Base-by-base conservation (phyloP, 2,888 invertebrate species). In the Deladenus siricidicola region DNA sequence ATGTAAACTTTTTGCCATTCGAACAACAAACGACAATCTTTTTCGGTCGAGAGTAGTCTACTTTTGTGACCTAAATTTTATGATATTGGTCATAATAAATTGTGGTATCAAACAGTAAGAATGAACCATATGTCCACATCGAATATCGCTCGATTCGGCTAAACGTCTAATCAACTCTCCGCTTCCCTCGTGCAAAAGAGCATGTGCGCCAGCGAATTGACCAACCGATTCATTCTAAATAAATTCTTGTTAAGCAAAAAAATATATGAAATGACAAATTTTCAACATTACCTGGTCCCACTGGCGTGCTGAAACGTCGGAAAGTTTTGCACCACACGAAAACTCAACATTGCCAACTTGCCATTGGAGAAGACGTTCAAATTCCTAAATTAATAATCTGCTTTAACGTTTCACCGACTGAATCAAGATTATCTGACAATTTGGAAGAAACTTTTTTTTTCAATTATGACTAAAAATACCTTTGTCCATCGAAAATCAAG, bases 321-420 rank as follows among this genome's bases (percentile, higher is more conserved):
- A 65, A 2, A 82, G 64, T 19, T 65, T 60, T 3, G 79, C 72
- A 17, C 83, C 83, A 68, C 82, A 82, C 0, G 81, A 80, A 66
- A 80, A 82, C 69, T 83, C 83, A 55, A 83, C 71, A 66, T 81
- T 82, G 59, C 81, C 79, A 6, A 81, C 70, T 64, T 82, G 81
- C 71, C 82, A 82, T 58, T 81, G 76, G 19, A 83, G 69, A 29
- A 82, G 60, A 30, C 73, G 72, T 57, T 80, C 78, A 64, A 81
- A 80, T 34, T 79, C 77, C 79, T 81, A 67, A 19, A 53, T n/a
- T 8, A 53, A 21, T 1, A 34, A 53, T 30, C 2, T 14, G 14
- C 14, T 52, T 55, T 29, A 34, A 59, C 10, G 23, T 29, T 28
- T 34, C n/a, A n/a, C n/a, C n/a, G n/a, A n/a, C n/a, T n/a, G n/a